Evolutionary conservation across 35 echinoderm and acorn worm species (phyloP).

Genomic region (Patiria miniata): DNA sequence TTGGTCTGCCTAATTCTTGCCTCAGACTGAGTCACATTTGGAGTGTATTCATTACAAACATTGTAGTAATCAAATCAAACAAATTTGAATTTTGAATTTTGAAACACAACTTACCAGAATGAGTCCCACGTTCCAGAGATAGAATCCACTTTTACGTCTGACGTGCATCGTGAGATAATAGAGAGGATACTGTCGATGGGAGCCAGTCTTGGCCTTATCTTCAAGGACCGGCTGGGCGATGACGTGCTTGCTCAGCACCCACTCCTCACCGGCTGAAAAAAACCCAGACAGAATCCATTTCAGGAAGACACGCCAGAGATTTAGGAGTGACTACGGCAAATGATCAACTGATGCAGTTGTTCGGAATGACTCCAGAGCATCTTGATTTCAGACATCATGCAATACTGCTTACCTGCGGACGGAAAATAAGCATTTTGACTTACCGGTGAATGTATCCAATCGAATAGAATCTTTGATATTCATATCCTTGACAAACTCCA

Average conservation of each 20-base stretch:
- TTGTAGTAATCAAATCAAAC: too few species aligned
- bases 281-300: neutral
- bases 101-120: constrained; percentile 66
- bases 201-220: constrained; percentile 78
- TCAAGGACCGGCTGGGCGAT: constrained; percentile 73
- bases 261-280: constrained; percentile 67
- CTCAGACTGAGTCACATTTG: too few species aligned
- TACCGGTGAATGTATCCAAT: constrained; percentile 96
- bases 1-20: too few species aligned
- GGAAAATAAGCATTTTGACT: too few species aligned
- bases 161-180: constrained; percentile 89
- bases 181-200: constrained; percentile 86
- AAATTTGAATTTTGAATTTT: too few species aligned
- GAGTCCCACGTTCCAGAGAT: constrained; percentile 87
- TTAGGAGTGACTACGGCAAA: too few species aligned
- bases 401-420: neutral
- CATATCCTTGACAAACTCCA: constrained; percentile 94
- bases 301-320: neutral
- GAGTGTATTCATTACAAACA: too few species aligned
- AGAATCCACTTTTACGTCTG: constrained; percentile 66
- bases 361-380: too few species aligned
- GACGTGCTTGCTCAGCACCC: constrained; percentile 80
- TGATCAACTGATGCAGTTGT: too few species aligned
- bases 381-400: neutral
- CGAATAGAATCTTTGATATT: constrained; percentile 92